phyloP scores from a whole-genome alignment of 1,140 invertebrate genomes.

The Drosophila ercepeae region DNA sequence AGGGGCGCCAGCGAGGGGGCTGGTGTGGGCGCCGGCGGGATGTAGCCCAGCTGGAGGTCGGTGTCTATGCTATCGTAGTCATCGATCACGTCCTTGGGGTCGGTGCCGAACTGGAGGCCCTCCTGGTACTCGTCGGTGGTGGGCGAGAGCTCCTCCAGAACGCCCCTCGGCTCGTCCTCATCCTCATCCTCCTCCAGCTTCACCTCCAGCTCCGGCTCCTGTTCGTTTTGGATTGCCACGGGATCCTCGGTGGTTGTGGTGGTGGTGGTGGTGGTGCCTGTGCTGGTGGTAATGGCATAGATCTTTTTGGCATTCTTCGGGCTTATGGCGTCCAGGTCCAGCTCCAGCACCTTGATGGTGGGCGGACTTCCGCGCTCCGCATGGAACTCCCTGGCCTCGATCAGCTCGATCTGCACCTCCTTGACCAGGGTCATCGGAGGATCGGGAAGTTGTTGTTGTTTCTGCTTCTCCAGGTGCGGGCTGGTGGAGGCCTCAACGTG shows the following conservation, averaged over 20 bases:
- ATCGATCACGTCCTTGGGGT: conserved; percentile 56
- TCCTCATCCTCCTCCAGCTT: not conserved
- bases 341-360: conserved; percentile 53
- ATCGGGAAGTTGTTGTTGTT: not conserved
- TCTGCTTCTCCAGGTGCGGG: not conserved
- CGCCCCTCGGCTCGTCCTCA: conserved; percentile 20
- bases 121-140: conserved; percentile 81
- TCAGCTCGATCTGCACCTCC: conserved; percentile 74
- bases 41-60: conserved; percentile 55
- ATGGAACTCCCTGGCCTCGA: conserved; percentile 34
- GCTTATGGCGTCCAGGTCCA: not conserved
- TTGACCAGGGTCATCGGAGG: conserved; percentile 35
- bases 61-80: conserved; percentile 64
- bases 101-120: conserved; percentile 60
- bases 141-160: conserved; percentile 66
- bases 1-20: conserved; percentile 85
- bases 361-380: conserved; percentile 24
- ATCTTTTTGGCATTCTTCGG: not conserved
- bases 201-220: not conserved
- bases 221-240: not conserved
- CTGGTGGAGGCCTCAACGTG: not conserved
- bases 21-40: conserved; percentile 71
- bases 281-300: not conserved
- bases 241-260: conserved; percentile 7
- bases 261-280: not conserved